Percentiles rank a stretch among this genome's conserved stretches.
Conservation (phyloP, 2,113 vertebrate species). For the Serilophus lunatus region DNA sequence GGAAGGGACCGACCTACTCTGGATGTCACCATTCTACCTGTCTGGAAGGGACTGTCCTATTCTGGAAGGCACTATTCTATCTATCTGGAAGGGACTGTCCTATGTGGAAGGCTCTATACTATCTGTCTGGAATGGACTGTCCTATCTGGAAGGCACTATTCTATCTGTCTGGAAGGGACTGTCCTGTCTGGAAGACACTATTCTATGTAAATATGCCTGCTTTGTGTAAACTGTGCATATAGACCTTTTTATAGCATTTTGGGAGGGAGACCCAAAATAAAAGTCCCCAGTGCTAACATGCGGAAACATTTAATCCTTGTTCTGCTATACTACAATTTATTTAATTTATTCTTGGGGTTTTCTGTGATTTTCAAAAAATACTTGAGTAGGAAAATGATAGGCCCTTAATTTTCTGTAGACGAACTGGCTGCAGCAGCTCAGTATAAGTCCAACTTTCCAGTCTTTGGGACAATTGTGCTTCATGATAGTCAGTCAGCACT, state of each 20-base stretch:
- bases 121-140: too few relatives aligned
- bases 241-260: neutral
- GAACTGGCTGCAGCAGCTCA: neutral
- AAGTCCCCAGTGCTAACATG: neutral
- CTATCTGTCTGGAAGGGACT: too few relatives aligned
- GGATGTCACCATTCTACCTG: too few relatives aligned
- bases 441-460: neutral
- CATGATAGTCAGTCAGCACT: neutral
- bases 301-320: neutral
- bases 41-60: too few relatives aligned
- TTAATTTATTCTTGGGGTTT: neutral
- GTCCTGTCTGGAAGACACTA: too few relatives aligned
- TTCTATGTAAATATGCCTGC: neutral
- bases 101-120: too few relatives aligned
- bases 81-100: too few relatives aligned
- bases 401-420: neutral
- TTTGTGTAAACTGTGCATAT: neutral
- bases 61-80: too few relatives aligned
- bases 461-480: neutral
- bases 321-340: neutral
- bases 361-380: neutral
- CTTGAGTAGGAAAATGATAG: neutral
- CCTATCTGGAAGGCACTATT: too few relatives aligned
- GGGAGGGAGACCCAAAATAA: neutral
- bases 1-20: too few relatives aligned